These are phyloP conservation scores for Megaleporinus macrocephalus DNA, from an alignment of 2,113 vertebrate genomes.

Conservation along the genomic window DNA sequence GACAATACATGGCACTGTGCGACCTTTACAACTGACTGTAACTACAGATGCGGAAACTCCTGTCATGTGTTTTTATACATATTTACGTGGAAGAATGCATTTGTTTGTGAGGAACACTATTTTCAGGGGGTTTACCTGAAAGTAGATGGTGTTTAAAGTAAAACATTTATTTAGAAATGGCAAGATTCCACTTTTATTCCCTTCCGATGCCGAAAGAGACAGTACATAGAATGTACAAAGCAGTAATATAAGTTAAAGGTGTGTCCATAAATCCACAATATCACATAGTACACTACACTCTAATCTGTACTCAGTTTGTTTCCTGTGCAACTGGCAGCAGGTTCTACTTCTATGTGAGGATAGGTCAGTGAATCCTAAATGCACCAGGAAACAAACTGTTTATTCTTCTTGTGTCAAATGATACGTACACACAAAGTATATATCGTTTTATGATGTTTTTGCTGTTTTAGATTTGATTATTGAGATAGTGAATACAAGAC, in stretches of 20 bases:
- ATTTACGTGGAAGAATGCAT: too few species aligned
- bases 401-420: not conserved
- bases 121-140: not conserved
- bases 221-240: not conserved
- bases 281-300: too few species aligned
- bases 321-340: not conserved
- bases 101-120: not conserved
- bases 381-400: not conserved
- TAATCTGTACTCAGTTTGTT: not conserved
- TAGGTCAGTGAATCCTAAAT: not conserved
- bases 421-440: not conserved
- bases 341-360: not conserved
- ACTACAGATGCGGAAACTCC: not conserved
- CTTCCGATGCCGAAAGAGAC: too few species aligned
- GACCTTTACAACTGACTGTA: not conserved
- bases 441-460: not conserved
- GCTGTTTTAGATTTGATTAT: conserved; percentile 64
- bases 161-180: not conserved
- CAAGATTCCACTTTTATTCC: too few species aligned
- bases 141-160: not conserved
- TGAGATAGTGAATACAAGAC: not conserved
- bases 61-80: too few species aligned
- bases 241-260: not conserved
- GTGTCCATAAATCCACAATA: too few species aligned
- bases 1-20: not conserved